These are phyloP conservation scores for Phyllopteryx taeniolatus DNA, from an alignment of 2,113 vertebrate genomes.

Conservation along the genomic window DNA sequence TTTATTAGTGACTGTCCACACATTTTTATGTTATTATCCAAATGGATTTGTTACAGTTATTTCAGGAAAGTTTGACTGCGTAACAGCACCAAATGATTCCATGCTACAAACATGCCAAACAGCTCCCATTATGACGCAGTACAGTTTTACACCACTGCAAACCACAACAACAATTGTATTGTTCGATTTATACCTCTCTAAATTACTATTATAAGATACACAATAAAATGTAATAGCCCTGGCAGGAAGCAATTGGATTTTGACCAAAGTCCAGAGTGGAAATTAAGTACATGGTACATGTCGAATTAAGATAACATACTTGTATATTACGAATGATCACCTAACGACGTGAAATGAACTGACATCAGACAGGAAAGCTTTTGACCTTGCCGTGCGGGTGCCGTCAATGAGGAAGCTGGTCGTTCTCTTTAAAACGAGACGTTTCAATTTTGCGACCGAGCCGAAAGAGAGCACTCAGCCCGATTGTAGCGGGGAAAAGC, in stretches of 20 bases:
- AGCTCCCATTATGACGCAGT: background rate
- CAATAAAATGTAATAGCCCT: background rate
- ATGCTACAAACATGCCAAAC: background rate
- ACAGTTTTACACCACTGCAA: background rate
- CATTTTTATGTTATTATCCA: no score
- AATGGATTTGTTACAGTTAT: no score
- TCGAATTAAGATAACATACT: background rate
- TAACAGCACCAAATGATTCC: no score
- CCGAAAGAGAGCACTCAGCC: conserved; percentile 15
- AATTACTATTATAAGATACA: background rate
- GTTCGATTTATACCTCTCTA: background rate
- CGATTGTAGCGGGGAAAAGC: background rate
- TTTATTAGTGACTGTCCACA: no score
- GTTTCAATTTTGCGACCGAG: conserved; percentile 26
- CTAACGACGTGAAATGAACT: background rate
- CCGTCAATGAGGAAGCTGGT: conserved; percentile 41
- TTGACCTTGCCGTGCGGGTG: background rate
- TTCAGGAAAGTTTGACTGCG: no score
- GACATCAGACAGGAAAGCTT: background rate
- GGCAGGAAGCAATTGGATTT: background rate
- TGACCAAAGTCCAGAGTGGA: background rate
- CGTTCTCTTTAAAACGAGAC: conserved; percentile 40
- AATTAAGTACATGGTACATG: background rate
- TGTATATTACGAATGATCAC: background rate
- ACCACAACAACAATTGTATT: background rate